These are phyloP conservation scores for Aspidiotus rigidus DNA, from an alignment of 2,888 invertebrate genomes.

Conservation along the genomic window DNA sequence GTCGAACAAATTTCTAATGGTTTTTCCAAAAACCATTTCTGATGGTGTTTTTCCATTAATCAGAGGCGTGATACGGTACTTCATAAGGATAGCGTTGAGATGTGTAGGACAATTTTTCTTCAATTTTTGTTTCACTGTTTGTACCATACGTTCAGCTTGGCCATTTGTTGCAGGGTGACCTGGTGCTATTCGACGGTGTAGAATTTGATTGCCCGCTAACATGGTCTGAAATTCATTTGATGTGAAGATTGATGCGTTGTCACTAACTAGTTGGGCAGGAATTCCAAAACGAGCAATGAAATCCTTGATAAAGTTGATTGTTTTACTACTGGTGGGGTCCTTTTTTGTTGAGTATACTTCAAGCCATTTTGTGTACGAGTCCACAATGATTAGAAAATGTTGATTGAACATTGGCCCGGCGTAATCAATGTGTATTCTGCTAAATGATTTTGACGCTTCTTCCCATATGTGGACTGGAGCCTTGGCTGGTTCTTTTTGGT, in stretches of 20 bases:
- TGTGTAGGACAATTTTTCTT: conserved; percentile 28
- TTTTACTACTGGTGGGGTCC: background rate
- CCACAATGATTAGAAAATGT: conserved; percentile 6
- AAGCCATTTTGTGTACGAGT: conserved; percentile 8
- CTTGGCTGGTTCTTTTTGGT: conserved; percentile 37
- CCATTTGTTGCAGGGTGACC: conserved; percentile 36
- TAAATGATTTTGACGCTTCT: conserved; percentile 37
- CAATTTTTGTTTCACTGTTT: conserved; percentile 34
- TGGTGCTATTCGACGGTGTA: conserved; percentile 34
- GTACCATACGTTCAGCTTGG: conserved; percentile 35
- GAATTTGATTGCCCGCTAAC: conserved; percentile 33
- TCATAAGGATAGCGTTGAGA: conserved; percentile 32
- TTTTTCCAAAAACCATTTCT: no score
- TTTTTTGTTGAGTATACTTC: conserved; percentile 12
- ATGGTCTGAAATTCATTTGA: conserved; percentile 3
- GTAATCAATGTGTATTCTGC: conserved; percentile 35
- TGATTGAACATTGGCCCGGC: conserved; percentile 1
- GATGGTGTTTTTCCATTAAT: conserved; percentile 34
- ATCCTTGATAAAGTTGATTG: conserved; percentile 13
- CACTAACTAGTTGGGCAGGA: conserved; percentile 9
- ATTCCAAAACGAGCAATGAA: conserved; percentile 17
- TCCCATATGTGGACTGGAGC: conserved; percentile 38
- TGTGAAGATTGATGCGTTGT: conserved; percentile 14
- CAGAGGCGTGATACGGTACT: conserved; percentile 36
- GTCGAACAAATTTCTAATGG: conserved; percentile 21